Conservation (phyloP, 2,113 vertebrate genomes). For the Herpailurus yagouaroundi region DNA sequence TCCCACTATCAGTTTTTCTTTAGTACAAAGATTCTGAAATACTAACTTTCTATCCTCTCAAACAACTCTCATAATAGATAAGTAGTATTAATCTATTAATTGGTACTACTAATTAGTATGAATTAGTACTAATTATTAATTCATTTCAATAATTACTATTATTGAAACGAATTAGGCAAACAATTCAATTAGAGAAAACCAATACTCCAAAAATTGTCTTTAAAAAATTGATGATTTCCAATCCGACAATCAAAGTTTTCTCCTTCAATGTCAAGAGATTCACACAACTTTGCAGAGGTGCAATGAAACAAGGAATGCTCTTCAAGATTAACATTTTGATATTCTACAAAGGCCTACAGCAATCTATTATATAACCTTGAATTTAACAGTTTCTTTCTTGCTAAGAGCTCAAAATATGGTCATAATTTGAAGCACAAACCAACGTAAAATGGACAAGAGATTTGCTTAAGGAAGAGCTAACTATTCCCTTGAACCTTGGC, state of each 20-base stretch:
- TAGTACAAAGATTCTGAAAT: constrained; percentile 8
- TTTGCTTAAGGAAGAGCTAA: neutral
- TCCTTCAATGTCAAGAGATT: neutral
- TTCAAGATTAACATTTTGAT: neutral
- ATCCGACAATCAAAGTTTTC: neutral
- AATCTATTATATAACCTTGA: neutral
- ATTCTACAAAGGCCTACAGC: neutral
- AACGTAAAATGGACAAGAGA: neutral
- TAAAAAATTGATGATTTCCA: neutral
- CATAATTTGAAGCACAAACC: constrained; percentile 46
- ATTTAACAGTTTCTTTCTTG: neutral
- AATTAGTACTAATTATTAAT: too few relatives aligned
- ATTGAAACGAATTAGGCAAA: constrained; percentile 3
- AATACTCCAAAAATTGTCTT: constrained; percentile 24
- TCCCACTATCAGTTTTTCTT: neutral
- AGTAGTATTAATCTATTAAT: neutral
- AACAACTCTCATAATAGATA: neutral
- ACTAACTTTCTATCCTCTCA: neutral
- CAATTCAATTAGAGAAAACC: neutral
- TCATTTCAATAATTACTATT: neutral
- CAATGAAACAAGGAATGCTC: neutral
- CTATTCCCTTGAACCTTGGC: neutral
- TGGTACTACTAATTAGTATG: too few relatives aligned
- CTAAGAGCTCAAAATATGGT: constrained; percentile 26
- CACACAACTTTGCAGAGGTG: neutral